Conservation (phyloP, 2,113 vertebrate genomes). For the Anseranas semipalmata region DNA sequence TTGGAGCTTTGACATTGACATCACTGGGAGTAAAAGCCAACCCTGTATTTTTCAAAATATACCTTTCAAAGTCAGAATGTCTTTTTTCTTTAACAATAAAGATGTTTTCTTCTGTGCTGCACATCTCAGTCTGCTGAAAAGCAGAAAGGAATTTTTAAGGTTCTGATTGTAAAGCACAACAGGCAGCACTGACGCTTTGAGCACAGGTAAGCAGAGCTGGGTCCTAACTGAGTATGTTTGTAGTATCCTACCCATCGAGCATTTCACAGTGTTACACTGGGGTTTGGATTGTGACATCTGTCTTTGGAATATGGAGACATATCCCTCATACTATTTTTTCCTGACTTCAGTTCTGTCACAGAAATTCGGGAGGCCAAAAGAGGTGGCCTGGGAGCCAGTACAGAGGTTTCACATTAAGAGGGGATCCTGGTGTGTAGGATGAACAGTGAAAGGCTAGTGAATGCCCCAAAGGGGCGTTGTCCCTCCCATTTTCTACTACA, state of each 20-base stretch:
- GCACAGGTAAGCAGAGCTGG: not conserved
- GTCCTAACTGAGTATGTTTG: not conserved
- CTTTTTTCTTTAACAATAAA: constrained; percentile 15
- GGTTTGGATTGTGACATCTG: not conserved
- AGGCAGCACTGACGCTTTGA: not conserved
- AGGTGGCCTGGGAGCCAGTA: not conserved
- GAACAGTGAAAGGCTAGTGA: not conserved
- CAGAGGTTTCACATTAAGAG: not conserved
- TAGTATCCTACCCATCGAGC: not conserved
- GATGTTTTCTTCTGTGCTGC: constrained; percentile 14
- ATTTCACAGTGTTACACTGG: not conserved
- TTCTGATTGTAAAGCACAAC: not conserved
- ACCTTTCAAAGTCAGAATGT: constrained; percentile 41
- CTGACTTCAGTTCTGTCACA: not conserved
- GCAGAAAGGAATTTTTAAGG: not conserved
- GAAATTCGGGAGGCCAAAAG: not conserved
- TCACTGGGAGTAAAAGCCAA: constrained; percentile 5
- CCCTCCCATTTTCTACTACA: not conserved
- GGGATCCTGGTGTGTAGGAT: not conserved
- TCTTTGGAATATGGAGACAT: not conserved
- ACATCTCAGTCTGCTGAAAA: not conserved
- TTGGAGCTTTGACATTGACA: constrained; percentile 53
- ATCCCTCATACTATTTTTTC: not conserved
- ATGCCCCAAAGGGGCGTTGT: not conserved
- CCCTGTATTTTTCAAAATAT: constrained; percentile 28